A percentile compares a stretch with the other conserved stretches of the same genome.
Conservation (phyloP, 1,140 invertebrate species). For the Papilio polyxenes region DNA sequence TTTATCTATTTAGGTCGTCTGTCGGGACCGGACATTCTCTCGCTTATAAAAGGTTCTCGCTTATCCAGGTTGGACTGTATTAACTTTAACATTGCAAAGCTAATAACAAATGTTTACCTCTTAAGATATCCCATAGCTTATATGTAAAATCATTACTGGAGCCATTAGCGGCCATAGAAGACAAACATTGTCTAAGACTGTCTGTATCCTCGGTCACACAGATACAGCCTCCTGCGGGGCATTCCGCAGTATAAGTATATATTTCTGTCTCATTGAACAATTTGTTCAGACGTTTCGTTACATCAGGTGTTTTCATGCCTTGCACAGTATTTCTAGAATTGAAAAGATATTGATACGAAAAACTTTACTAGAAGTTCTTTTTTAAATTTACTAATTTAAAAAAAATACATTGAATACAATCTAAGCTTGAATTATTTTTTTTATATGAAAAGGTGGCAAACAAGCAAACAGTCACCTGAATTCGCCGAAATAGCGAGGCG, state of each 20-base stretch:
- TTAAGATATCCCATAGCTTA: conserved; percentile 77
- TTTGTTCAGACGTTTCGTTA: conserved; percentile 60
- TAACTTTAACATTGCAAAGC: too few relatives aligned
- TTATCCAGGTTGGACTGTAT: too few relatives aligned
- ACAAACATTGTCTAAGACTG: conserved; percentile 64
- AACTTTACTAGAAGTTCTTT: neutral
- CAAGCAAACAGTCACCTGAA: too few relatives aligned
- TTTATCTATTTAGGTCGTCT: neutral
- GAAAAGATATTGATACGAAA: neutral
- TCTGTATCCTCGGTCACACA: conserved; percentile 70
- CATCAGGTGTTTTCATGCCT: conserved; percentile 59
- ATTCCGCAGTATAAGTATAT: conserved; percentile 73
- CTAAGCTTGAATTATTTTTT: too few relatives aligned
- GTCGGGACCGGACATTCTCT: too few relatives aligned
- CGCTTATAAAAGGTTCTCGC: too few relatives aligned
- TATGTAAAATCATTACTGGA: conserved; percentile 79
- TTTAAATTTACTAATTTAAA: neutral
- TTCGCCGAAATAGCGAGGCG: too few relatives aligned
- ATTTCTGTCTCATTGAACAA: conserved; percentile 74
- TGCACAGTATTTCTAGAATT: conserved; percentile 57
- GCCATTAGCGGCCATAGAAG: conserved; percentile 53
- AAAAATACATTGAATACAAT: too few relatives aligned
- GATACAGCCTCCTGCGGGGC: conserved; percentile 69
- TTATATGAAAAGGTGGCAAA: too few relatives aligned
- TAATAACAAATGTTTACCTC: conserved; percentile 59